A percentile compares a stretch with the other conserved stretches of the same genome.
phyloP scores from a whole-genome alignment of 2,797 vertebrate species.

The Momotus momota region DNA sequence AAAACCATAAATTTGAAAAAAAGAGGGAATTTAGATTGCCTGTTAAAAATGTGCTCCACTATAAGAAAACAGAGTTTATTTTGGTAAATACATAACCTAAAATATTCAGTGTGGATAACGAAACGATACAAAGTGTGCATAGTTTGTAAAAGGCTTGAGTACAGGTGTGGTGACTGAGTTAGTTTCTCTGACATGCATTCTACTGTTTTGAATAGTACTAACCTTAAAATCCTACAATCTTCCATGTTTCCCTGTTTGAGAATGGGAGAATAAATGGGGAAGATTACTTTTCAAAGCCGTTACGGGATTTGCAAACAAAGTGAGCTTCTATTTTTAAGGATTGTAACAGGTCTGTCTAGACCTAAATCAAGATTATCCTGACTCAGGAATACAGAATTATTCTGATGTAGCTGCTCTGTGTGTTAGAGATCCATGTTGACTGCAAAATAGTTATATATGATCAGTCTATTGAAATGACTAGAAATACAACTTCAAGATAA shows the following conservation, averaged over 20 bases:
- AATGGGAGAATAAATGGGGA: background rate
- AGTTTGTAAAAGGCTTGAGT: background rate
- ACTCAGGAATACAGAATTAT: background rate
- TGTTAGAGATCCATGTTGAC: background rate
- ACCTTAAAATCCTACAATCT: background rate
- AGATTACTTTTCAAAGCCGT: rapidly evolving
- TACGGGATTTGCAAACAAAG: background rate
- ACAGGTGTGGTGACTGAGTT: background rate
- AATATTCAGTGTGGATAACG: background rate
- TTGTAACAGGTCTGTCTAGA: rapidly evolving
- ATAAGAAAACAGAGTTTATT: background rate
- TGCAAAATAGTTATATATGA: background rate
- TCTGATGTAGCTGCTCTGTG: background rate
- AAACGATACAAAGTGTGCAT: background rate
- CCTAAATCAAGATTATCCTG: background rate
- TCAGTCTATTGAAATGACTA: background rate
- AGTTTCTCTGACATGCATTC: background rate
- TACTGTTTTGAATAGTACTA: background rate
- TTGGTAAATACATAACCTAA: background rate
- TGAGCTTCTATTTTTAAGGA: background rate
- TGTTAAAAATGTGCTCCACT: background rate
- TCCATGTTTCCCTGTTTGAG: background rate
- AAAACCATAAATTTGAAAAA: background rate
- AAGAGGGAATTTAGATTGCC: background rate
- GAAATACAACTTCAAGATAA: background rate